phyloP scores from a whole-genome alignment of 2,113 vertebrate species.

The Todiramphus saurophagus region DNA sequence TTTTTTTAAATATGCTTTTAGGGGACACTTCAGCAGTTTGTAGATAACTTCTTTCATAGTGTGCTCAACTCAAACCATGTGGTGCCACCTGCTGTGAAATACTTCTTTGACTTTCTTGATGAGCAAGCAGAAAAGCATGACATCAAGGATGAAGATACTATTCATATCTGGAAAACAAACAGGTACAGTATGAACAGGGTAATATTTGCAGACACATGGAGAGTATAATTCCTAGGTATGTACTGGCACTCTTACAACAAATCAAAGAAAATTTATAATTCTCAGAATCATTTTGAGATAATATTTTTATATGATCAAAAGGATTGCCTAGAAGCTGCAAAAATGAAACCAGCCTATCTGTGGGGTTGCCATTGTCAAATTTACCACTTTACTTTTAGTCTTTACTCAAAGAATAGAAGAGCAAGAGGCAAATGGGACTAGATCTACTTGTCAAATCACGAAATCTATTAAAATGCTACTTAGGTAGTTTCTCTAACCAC shows the following conservation, averaged over 20 bases:
- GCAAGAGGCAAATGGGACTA: neutral
- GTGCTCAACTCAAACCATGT: slow-evolving; percentile 89
- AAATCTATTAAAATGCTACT: neutral
- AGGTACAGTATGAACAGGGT: slow-evolving; percentile 73
- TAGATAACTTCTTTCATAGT: slow-evolving; percentile 96
- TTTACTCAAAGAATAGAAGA: neutral
- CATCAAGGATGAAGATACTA: slow-evolving; percentile 94
- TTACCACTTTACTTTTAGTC: neutral
- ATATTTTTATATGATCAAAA: neutral
- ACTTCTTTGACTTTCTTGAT: slow-evolving; percentile 98
- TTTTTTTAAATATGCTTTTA: slow-evolving; percentile 50
- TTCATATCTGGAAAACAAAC: slow-evolving; percentile 99
- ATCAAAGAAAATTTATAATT: neutral
- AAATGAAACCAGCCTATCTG: neutral
- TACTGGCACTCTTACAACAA: neutral
- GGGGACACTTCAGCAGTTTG: slow-evolving; percentile 98
- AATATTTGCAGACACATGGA: neutral
- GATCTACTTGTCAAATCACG: neutral
- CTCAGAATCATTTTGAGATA: neutral
- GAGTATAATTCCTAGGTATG: neutral
- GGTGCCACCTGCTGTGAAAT: slow-evolving; percentile 95
- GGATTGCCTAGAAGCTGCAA: neutral
- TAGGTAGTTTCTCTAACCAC: neutral
- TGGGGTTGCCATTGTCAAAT: neutral
- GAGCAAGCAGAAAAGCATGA: slow-evolving; percentile 95